Evolutionary conservation across 2,797 vertebrate species (phyloP).

Genomic region (Uromys caudimaculatus): DNA sequence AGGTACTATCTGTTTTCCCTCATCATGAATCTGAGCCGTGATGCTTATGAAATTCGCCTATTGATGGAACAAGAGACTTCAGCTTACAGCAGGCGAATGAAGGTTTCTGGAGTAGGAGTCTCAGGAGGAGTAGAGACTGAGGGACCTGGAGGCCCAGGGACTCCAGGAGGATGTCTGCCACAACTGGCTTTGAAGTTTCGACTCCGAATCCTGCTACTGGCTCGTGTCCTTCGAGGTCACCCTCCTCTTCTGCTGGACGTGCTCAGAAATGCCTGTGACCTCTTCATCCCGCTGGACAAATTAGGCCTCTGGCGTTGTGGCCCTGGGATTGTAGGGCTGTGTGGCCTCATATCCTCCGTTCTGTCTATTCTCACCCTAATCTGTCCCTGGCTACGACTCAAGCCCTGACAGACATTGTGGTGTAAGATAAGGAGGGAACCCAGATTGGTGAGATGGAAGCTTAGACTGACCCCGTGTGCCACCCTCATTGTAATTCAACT

Average conservation of each 20-base stretch:
- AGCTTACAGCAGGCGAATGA: constrained; percentile 61
- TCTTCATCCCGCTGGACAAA: constrained; percentile 93
- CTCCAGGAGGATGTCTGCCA: constrained; percentile 53
- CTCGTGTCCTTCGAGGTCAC: constrained; percentile 89
- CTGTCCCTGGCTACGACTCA: constrained; percentile 95
- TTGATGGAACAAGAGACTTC: constrained; percentile 90
- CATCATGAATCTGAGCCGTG: constrained; percentile 94
- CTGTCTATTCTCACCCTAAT: constrained; percentile 93
- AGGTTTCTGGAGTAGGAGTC: neutral
- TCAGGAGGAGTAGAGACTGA: constrained; percentile 42
- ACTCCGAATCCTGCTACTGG: constrained; percentile 87
- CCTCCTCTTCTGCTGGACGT: constrained; percentile 94
- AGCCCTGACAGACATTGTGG: constrained; percentile 88
- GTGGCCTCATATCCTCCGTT: constrained; percentile 93
- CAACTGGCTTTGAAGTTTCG: constrained; percentile 77
- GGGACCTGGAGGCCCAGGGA: constrained; percentile 40
- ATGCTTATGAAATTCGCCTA: constrained; percentile 92
- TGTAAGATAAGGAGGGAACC: neutral
- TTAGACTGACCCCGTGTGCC: neutral
- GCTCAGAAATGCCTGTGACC: constrained; percentile 92
- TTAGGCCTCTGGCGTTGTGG: constrained; percentile 90
- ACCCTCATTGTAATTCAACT: neutral
- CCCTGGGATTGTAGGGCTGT: constrained; percentile 91
- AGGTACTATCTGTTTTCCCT: constrained; percentile 96
- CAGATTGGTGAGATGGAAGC: constrained; percentile 20